These are phyloP conservation scores for Pararge aegeria DNA, from an alignment of 1,140 invertebrate genomes.

Conservation along the genomic window DNA sequence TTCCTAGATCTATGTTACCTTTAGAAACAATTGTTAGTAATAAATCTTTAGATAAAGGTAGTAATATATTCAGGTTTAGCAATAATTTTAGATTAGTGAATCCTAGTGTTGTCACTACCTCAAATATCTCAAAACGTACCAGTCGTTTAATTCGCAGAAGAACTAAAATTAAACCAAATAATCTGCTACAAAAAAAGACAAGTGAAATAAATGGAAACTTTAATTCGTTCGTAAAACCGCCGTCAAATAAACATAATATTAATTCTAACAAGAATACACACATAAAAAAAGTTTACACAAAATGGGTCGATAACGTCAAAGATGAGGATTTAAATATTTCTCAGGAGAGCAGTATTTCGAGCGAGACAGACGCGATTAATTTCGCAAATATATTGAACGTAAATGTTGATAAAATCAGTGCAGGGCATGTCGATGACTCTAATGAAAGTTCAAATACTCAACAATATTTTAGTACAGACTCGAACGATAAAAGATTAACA, in stretches of 20 bases:
- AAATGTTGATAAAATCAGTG: background rate
- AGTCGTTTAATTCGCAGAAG: slow-evolving; percentile 22
- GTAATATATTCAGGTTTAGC: slow-evolving; percentile 2
- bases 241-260: background rate
- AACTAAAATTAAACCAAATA: slow-evolving; percentile 19
- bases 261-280: slow-evolving; percentile 38
- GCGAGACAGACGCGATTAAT: slow-evolving; percentile 27
- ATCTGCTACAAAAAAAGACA: slow-evolving; percentile 1
- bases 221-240: background rate
- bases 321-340: slow-evolving; percentile 54
- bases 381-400: slow-evolving; percentile 12
- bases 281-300: slow-evolving; percentile 67
- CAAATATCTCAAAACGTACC: slow-evolving; percentile 11
- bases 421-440: slow-evolving; percentile 15
- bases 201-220: background rate
- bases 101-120: background rate
- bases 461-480: slow-evolving; percentile 8
- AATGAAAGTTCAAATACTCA: slow-evolving; percentile 17
- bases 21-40: background rate
- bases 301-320: slow-evolving; percentile 67
- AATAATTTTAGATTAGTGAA: slow-evolving; percentile 9
- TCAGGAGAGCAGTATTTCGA: slow-evolving; percentile 37
- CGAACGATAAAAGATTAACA: slow-evolving; percentile 30
- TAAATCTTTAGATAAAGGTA: background rate
- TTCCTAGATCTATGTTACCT: slow-evolving; percentile 37